Conservation (phyloP, 1,140 invertebrate genomes). For the Aporrectodea caliginosa region DNA sequence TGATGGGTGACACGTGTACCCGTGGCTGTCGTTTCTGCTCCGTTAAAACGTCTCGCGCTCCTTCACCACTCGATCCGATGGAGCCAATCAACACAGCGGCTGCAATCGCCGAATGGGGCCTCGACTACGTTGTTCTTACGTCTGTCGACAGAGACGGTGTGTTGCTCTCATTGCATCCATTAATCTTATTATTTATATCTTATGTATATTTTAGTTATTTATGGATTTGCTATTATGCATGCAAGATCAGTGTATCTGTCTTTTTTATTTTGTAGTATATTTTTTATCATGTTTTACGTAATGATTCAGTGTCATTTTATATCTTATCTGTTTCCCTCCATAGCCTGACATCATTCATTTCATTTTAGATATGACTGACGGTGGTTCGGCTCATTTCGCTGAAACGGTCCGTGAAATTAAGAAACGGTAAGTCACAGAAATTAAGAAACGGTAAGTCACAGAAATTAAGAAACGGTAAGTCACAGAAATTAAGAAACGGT, state of each 20-base stretch:
- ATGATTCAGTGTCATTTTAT: constrained; percentile 20
- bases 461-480: no score
- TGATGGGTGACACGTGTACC: constrained; percentile 59
- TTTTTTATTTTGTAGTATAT: constrained; percentile 23
- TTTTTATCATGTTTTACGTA: not conserved
- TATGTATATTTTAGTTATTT: constrained; percentile 24
- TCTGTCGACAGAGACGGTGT: constrained; percentile 94
- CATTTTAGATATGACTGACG: constrained; percentile 75
- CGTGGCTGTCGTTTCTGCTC: constrained; percentile 91
- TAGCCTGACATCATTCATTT: not conserved
- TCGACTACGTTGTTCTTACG: constrained; percentile 96
- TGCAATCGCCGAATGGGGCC: constrained; percentile 87
- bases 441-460: no score
- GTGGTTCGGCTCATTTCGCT: constrained; percentile 85
- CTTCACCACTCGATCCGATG: constrained; percentile 80
- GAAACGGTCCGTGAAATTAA: constrained; percentile 73
- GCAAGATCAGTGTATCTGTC: no score
- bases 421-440: constrained; percentile 49
- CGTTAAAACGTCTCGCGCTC: constrained; percentile 90
- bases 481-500: no score
- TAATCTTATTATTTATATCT: not conserved
- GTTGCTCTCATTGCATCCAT: constrained; percentile 5
- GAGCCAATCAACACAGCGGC: constrained; percentile 91
- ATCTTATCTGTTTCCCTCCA: not conserved
- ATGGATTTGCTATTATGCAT: no score